phyloP scores from a whole-genome alignment of 1,140 invertebrate genomes.

The Oncopeltus fasciatus region DNA sequence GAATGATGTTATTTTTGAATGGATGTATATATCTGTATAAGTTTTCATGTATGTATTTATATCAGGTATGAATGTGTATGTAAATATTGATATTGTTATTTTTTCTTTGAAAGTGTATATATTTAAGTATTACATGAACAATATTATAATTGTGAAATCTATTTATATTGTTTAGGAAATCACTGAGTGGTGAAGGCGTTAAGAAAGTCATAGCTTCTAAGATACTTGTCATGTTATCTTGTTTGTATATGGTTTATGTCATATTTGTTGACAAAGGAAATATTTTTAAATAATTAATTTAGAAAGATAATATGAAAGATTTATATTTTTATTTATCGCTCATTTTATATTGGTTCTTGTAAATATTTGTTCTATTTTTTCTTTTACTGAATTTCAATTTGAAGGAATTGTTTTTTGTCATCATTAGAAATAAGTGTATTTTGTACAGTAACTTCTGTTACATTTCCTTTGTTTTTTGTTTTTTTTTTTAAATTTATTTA shows the following conservation, averaged over 20 bases:
- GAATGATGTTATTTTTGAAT: background rate
- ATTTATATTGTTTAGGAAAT: background rate
- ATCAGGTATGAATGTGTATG: background rate
- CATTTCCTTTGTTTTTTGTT: too few relatives aligned
- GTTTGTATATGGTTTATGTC: background rate
- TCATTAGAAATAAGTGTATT: too few relatives aligned
- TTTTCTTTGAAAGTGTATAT: background rate
- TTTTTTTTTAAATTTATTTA: too few relatives aligned
- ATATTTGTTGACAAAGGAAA: background rate
- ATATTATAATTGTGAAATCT: background rate
- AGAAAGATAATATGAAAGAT: background rate
- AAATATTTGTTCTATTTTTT: too few relatives aligned
- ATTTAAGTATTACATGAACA: background rate
- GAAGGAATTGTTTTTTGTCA: too few relatives aligned
- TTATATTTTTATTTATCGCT: background rate
- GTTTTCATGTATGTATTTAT: background rate
- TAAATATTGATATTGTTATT: background rate
- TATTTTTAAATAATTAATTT: background rate
- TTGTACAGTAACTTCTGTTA: too few relatives aligned
- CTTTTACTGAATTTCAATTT: too few relatives aligned
- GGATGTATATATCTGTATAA: background rate
- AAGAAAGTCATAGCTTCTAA: background rate
- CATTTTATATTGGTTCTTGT: too few relatives aligned
- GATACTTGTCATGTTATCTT: background rate
- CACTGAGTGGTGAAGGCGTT: background rate